These are phyloP conservation scores for Nerophis lumbriciformis DNA, from an alignment of 2,113 vertebrate species.

Conservation along the genomic window DNA sequence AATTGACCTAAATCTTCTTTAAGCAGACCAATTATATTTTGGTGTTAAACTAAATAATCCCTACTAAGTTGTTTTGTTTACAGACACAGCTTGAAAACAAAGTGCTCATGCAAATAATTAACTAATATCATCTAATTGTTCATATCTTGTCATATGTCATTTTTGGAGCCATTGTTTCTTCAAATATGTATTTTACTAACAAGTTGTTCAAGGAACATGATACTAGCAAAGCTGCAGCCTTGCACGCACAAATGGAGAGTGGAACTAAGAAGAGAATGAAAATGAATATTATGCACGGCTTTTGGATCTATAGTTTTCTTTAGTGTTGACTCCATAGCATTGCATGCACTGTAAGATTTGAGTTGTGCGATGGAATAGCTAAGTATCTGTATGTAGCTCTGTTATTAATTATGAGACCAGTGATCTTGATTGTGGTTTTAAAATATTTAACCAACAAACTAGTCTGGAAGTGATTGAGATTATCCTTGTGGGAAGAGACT, in stretches of 20 bases:
- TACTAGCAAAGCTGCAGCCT: conserved; percentile 12
- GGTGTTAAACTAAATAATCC: no score
- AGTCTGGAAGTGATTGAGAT: conserved; percentile 7
- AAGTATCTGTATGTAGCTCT: conserved; percentile 29
- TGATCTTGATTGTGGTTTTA: conserved; percentile 12
- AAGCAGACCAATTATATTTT: no score
- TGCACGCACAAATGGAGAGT: conserved; percentile 8
- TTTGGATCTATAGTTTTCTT: conserved; percentile 22
- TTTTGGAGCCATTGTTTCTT: conserved; percentile 14
- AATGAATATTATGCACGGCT: conserved; percentile 42
- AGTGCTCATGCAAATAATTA: no score
- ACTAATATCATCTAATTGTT: no score
- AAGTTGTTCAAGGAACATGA: neutral
- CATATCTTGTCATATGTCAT: neutral
- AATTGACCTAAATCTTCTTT: no score
- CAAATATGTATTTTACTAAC: neutral
- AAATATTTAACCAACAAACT: conserved; percentile 15
- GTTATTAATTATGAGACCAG: conserved; percentile 38
- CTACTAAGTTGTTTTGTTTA: no score
- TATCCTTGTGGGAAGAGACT: conserved; percentile 2
- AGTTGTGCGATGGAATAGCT: conserved; percentile 52
- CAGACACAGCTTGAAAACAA: no score
- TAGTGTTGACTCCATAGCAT: neutral
- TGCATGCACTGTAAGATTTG: conserved; percentile 36
- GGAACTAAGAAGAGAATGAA: conserved; percentile 21